A percentile compares a stretch with the other conserved stretches of the same genome.
Conservation (phyloP, 1,140 invertebrate species). For the Cataglyphis hispanica region DNA sequence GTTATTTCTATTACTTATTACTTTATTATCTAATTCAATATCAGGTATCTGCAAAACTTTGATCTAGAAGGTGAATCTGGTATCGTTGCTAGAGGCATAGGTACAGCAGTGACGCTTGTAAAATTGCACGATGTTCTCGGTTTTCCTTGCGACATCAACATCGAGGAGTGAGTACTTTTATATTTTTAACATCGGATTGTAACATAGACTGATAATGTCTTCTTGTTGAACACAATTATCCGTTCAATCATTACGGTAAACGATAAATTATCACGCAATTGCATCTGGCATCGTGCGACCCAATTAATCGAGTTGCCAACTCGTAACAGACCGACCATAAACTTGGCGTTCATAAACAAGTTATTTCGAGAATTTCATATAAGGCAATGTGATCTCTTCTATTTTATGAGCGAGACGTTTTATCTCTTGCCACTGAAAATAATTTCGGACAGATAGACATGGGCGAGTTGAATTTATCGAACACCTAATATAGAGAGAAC, state of each 20-base stretch:
- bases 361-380: slow-evolving; percentile 56
- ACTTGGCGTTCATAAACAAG: slow-evolving; percentile 38
- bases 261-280: slow-evolving; percentile 30
- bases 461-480: slow-evolving; percentile 3
- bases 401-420: slow-evolving; percentile 3
- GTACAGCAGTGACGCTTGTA: slow-evolving; percentile 94
- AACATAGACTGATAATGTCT: neutral
- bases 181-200: neutral
- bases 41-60: slow-evolving; percentile 97
- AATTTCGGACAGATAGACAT: neutral
- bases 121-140: slow-evolving; percentile 86
- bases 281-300: slow-evolving; percentile 25
- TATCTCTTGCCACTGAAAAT: neutral
- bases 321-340: slow-evolving; percentile 31
- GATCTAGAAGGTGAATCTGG: slow-evolving; percentile 99
- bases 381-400: slow-evolving; percentile 24
- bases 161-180: slow-evolving; percentile 89
- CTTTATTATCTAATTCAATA: neutral
- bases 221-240: slow-evolving; percentile 3
- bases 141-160: slow-evolving; percentile 82
- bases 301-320: slow-evolving; percentile 41
- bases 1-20: slow-evolving; percentile 10
- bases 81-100: slow-evolving; percentile 96
- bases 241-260: slow-evolving; percentile 8
- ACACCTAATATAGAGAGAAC: slow-evolving; percentile 20